Evolutionary conservation across 2,888 invertebrate species (phyloP).

Genomic region (Metallyticus violacea): DNA sequence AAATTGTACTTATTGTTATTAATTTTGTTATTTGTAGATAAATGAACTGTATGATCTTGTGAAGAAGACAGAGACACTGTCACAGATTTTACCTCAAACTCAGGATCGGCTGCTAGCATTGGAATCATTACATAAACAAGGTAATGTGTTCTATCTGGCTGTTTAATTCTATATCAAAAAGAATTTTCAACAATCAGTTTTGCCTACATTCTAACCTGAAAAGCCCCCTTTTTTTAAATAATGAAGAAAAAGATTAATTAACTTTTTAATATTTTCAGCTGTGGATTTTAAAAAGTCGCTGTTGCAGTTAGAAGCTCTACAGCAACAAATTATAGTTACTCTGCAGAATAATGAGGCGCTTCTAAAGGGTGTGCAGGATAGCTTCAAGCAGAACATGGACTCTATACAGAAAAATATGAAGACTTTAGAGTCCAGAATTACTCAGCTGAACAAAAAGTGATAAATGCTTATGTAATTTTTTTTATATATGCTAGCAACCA

Average conservation of each 20-base stretch:
- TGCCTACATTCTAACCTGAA: too few species aligned
- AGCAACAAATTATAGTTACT: slow-evolving; percentile 66
- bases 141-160: slow-evolving; percentile 49
- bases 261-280: slow-evolving; percentile 69
- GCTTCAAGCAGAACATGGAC: slow-evolving; percentile 75
- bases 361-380: slow-evolving; percentile 75
- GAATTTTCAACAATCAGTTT: too few species aligned
- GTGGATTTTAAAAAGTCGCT: slow-evolving; percentile 83
- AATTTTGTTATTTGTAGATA: slow-evolving; percentile 55
- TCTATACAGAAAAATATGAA: slow-evolving; percentile 72
- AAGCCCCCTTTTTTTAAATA: too few species aligned
- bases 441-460: slow-evolving; percentile 52
- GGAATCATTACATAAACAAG: slow-evolving; percentile 86
- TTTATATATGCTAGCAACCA: too few species aligned
- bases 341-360: slow-evolving; percentile 76
- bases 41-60: slow-evolving; percentile 82
- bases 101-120: slow-evolving; percentile 84
- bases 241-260: too few species aligned
- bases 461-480: neutral
- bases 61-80: slow-evolving; percentile 79
- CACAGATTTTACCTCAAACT: slow-evolving; percentile 73
- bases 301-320: slow-evolving; percentile 74
- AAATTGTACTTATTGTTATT: slow-evolving; percentile 20
- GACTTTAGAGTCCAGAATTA: slow-evolving; percentile 70
- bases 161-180: too few species aligned